Base-by-base conservation (phyloP, 2,888 invertebrate genomes). In the Limnephilus rhombicus region DNA sequence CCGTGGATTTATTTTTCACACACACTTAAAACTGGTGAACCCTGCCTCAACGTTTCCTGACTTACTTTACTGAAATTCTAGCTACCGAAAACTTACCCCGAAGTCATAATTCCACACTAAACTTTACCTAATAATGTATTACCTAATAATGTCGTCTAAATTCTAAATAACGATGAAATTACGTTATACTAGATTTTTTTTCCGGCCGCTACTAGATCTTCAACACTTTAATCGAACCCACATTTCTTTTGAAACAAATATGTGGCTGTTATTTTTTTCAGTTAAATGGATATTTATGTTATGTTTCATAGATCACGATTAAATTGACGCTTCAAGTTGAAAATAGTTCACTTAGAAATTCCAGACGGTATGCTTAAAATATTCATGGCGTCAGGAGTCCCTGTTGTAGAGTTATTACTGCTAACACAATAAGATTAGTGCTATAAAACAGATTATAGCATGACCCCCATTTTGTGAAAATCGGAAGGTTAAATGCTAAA, bases 1-100 rank as follows among this genome's bases (percentile, higher is more conserved):
- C 37, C 18, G 37, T 41, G 83, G 83, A 83, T 83, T 83, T 83
- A 34, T 37, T 83, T 83, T 37, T 37, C 83, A 83, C 11, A 83
- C 31, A 37, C 37, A 31, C 24, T 37, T 31, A 37, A 5, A 53
- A 53, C 53, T 7, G 4, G 68, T 68, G 68, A 68, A 68, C 68
- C n/a, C 24, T 68, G 68, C 24, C n/a, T 7, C n/a, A 68, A 68
- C 9, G 24, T 68, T 68, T 4, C 68, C 24, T 68, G n/a, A 68
- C 24, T 24, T 68, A 68, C 5, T 68, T 68, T 24, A 68, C n/a
- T 68, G 9, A n/a, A 68, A 68, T 24, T 7, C 68, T n/a, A 15
- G 49, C 49, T 49, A 13, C 13, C 49, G 3, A 13, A 49, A 68
- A 68, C 68, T 68, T 24, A 24, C 24, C 24, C 9, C 5, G 0